Evolutionary conservation across 2,113 vertebrate species (phyloP).

Genomic region (Pelusios castaneus): DNA sequence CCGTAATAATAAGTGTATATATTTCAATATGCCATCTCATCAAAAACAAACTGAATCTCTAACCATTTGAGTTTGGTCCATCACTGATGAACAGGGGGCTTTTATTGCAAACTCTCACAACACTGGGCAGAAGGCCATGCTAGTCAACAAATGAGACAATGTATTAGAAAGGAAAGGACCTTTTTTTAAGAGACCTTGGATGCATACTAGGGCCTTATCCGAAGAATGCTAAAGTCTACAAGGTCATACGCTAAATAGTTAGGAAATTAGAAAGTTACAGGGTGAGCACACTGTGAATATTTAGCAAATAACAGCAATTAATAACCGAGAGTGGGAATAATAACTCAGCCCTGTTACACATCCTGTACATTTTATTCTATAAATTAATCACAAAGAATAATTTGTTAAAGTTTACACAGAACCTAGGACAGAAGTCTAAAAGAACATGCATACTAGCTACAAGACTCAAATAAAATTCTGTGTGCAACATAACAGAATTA

Average conservation of each 20-base stretch:
- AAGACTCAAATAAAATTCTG: background rate
- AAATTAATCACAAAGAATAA: background rate
- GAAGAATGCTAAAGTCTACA: slow-evolving; percentile 32
- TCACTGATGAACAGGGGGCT: slow-evolving; percentile 63
- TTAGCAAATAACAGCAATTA: background rate
- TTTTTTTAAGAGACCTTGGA: slow-evolving; percentile 48
- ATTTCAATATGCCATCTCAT: slow-evolving; percentile 61
- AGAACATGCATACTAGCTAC: background rate
- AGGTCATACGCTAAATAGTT: background rate
- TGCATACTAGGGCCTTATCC: slow-evolving; percentile 55
- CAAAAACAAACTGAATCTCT: slow-evolving; percentile 55
- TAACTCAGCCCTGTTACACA: background rate
- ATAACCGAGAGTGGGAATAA: background rate
- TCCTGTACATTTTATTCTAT: background rate
- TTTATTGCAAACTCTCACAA: slow-evolving; percentile 64
- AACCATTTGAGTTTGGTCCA: slow-evolving; percentile 61
- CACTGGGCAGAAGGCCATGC: slow-evolving; percentile 59
- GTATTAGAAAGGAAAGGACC: slow-evolving; percentile 56
- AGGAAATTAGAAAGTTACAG: background rate
- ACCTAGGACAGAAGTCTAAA: background rate
- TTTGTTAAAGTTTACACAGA: background rate
- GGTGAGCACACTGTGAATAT: background rate
- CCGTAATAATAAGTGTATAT: slow-evolving; percentile 40
- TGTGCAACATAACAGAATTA: background rate
- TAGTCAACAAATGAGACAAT: slow-evolving; percentile 66